These are phyloP conservation scores for Myzus persicae DNA, from an alignment of 1,140 invertebrate genomes.

Conservation along the genomic window DNA sequence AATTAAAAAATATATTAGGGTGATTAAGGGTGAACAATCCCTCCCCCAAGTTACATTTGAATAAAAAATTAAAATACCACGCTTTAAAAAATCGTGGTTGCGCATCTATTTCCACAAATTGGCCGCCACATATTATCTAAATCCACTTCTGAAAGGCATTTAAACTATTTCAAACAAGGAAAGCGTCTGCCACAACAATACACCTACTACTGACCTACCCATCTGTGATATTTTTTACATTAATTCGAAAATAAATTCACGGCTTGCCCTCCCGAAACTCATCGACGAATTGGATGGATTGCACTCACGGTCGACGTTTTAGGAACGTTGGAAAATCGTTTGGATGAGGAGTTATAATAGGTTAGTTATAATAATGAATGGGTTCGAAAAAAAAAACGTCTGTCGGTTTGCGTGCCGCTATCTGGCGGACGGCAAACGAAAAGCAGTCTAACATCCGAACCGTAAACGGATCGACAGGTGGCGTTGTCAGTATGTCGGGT, in stretches of 20 bases:
- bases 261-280: neutral
- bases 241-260: neutral
- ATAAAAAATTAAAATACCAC: no score
- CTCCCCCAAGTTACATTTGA: no score
- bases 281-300: neutral
- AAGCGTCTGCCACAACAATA: neutral
- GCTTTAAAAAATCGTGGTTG: no score
- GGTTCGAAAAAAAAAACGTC: neutral
- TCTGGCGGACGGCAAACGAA: neutral
- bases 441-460: neutral
- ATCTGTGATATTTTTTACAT: neutral
- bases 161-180: neutral
- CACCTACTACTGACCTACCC: no score
- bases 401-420: neutral
- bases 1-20: no score
- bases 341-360: neutral
- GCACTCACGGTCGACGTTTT: neutral
- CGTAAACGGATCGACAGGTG: neutral
- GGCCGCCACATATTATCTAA: no score
- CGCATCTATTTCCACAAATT: no score
- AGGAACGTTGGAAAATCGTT: neutral
- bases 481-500: neutral
- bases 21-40: no score
- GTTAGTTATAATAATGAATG: neutral
- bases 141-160: neutral